A percentile compares a stretch with the other conserved stretches of the same genome.
Evolutionary conservation across 2,113 vertebrate species (phyloP).

Genomic region (Nyctibius bracteatus): DNA sequence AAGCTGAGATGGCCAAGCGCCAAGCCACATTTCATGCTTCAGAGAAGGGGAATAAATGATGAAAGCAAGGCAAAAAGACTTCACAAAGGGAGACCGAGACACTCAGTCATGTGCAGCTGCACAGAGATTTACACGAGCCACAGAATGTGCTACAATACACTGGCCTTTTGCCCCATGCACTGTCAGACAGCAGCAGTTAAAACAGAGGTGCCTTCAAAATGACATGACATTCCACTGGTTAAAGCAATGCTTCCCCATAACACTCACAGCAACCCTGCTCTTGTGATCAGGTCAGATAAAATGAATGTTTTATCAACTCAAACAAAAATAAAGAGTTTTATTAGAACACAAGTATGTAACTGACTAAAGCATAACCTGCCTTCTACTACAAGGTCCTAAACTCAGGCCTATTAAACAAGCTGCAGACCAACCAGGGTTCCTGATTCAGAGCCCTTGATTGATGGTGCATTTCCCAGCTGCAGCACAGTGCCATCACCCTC

Average conservation of each 20-base stretch:
- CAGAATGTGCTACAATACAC: slow-evolving; percentile 58
- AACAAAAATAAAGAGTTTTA: background rate
- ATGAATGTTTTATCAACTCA: background rate
- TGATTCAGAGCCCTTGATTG: background rate
- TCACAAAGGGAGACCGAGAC: slow-evolving; percentile 52
- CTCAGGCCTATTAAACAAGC: background rate
- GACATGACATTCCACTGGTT: background rate
- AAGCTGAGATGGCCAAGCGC: slow-evolving; percentile 51
- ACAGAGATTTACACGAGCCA: slow-evolving; percentile 48
- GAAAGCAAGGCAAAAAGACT: slow-evolving; percentile 53
- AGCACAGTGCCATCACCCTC: background rate
- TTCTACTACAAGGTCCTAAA: background rate
- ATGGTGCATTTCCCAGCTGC: background rate
- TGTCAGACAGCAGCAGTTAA: background rate
- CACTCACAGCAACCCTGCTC: background rate
- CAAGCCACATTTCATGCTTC: slow-evolving; percentile 64
- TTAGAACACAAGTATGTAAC: background rate
- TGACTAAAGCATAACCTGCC: background rate
- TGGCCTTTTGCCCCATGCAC: slow-evolving; percentile 45
- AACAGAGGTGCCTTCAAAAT: slow-evolving; percentile 19
- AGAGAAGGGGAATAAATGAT: slow-evolving; percentile 61
- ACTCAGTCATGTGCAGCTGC: slow-evolving; percentile 56
- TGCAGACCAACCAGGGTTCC: background rate
- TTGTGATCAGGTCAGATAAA: background rate
- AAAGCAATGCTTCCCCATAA: background rate